Evolutionary conservation across 2,888 invertebrate species (phyloP).

Genomic region (Cantharis lateralis): DNA sequence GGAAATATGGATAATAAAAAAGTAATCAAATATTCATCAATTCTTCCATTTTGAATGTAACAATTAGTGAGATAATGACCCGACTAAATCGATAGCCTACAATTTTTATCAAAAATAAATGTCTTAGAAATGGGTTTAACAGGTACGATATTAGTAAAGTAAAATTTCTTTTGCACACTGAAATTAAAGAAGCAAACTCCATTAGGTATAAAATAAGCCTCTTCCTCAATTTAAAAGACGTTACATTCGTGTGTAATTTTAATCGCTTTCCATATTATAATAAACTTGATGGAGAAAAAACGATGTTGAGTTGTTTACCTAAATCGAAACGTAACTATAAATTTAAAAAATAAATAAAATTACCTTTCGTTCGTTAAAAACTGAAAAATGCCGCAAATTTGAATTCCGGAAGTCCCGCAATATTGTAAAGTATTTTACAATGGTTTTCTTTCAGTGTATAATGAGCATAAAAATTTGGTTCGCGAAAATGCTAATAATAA

Average conservation of each 20-base stretch:
- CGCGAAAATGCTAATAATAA: not conserved
- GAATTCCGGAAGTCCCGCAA: not conserved
- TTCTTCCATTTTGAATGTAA: not conserved
- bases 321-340: too few relatives aligned
- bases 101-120: not conserved
- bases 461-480: not conserved
- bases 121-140: not conserved
- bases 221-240: not conserved
- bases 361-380: not conserved
- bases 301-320: not conserved
- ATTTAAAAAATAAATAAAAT: not conserved
- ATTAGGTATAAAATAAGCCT: not conserved
- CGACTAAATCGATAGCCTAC: not conserved
- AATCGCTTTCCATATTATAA: not conserved
- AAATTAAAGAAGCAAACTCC: not conserved
- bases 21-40: not conserved
- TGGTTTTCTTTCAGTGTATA: not conserved
- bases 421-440: not conserved
- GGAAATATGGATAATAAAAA: not conserved
- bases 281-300: not conserved
- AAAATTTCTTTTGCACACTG: not conserved
- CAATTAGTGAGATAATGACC: not conserved
- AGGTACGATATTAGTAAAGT: not conserved
- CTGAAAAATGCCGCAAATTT: not conserved
- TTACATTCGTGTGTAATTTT: not conserved